Base-by-base conservation (phyloP, 1,140 invertebrate genomes). In the Drosophila mayri region DNA sequence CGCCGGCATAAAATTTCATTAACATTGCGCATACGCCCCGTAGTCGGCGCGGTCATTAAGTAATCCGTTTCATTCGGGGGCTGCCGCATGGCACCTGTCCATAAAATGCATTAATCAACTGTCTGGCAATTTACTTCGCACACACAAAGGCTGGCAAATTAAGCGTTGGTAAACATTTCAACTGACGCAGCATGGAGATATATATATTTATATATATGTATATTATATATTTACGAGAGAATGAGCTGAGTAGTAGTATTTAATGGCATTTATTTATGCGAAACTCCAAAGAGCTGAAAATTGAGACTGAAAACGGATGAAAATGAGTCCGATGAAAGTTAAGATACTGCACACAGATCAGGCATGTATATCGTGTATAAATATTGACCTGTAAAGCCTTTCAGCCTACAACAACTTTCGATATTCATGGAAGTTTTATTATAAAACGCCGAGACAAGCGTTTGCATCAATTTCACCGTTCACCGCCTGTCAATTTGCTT, bases 61-160 rank as follows among this genome's bases (percentile, higher is more conserved):
- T 85, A 85, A 85, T 84, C 65, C 73, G 64, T 67, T 72, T 70
- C 66, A 60, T 47, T 37, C 32, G 74, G 49, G 35, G n/a, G n/a
- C 64, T 63, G 43, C 22, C 38, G 54, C 30, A 18, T 52, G 57
- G 61, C 64, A 84, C 76, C 84, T 87, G 76, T 70, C 84, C 81
- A 70, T 78, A 67, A 80, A 84, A 77, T 72, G 84, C 84, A 87
- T 87, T 87, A 88, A 87, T 88, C 84, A 87, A 87, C 84, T 80
- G 66, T 67, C 79, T 55, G 76, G 84, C 83, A 87, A 87, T 87
- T 87, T 88, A 87, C 83, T 79, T 50, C 67, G 10, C 47, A 38
- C 14, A 65, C 66, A 78, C 35, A 58, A 49, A 28, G 44, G 8
- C 12, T 35, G 67, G 37, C 37, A 72, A 72, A 72, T 72, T 43